Percentiles rank a stretch among this genome's conserved stretches.
Conservation (phyloP, 2,113 vertebrate genomes). For the Gadus macrocephalus region DNA sequence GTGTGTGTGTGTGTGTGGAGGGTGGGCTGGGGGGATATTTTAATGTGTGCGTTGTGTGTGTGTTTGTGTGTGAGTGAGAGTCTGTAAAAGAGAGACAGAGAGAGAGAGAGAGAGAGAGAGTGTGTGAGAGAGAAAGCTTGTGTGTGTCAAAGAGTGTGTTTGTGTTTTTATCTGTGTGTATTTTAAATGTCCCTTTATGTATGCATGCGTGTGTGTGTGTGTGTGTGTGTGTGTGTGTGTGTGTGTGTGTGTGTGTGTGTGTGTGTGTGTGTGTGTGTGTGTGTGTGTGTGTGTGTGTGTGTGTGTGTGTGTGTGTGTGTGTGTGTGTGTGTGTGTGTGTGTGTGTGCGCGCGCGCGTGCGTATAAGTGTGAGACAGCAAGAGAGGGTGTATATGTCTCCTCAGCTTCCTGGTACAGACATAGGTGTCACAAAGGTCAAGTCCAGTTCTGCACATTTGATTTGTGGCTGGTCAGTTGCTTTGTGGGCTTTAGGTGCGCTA, state of each 20-base stretch:
- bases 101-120: too few relatives aligned
- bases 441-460: background rate
- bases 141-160: background rate
- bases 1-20: too few relatives aligned
- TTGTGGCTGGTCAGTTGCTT: slow-evolving; percentile 26
- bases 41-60: too few relatives aligned
- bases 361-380: background rate
- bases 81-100: too few relatives aligned
- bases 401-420: slow-evolving; percentile 28
- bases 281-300: background rate
- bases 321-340: slow-evolving; percentile 5
- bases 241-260: too few relatives aligned
- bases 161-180: background rate
- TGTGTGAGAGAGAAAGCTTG: too few relatives aligned
- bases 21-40: too few relatives aligned
- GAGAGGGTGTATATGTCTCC: slow-evolving; percentile 20
- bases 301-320: slow-evolving; percentile 1
- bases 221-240: too few relatives aligned
- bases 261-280: too few relatives aligned
- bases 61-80: too few relatives aligned
- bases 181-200: background rate
- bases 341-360: background rate
- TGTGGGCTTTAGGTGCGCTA: slow-evolving; percentile 26
- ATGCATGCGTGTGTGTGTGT: background rate
- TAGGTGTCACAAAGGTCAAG: background rate